Conservation (phyloP, 2,113 vertebrate species). For the Sminthopsis crassicaudata region DNA sequence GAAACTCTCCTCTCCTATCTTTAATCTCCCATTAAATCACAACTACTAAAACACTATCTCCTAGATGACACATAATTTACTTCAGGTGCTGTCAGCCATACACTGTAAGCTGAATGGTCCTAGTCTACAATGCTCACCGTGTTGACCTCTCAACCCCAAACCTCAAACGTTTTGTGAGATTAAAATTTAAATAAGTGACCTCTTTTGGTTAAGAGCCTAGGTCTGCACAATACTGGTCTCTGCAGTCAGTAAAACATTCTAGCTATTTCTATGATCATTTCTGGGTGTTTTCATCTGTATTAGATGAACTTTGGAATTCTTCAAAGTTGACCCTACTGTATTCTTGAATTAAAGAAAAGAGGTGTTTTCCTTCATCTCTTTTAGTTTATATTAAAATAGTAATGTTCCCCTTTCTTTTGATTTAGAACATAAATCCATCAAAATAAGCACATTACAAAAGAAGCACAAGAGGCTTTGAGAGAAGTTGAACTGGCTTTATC, state of each 20-base stretch:
- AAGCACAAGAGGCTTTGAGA: no score
- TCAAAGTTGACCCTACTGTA: neutral
- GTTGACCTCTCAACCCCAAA: neutral
- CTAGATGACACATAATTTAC: slow-evolving; percentile 33
- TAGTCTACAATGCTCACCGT: slow-evolving; percentile 10
- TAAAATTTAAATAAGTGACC: slow-evolving; percentile 25
- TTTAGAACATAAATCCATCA: no score
- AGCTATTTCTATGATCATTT: neutral
- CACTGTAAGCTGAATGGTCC: slow-evolving; percentile 10
- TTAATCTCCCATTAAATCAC: slow-evolving; percentile 13
- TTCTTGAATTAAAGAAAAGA: slow-evolving; percentile 5
- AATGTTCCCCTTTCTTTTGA: no score
- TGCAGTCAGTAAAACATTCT: neutral
- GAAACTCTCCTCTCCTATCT: neutral
- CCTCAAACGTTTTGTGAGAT: neutral
- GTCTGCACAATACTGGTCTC: neutral
- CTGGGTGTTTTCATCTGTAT: neutral
- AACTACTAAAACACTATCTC: slow-evolving; percentile 6
- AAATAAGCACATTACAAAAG: no score
- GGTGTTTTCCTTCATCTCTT: slow-evolving; percentile 6
- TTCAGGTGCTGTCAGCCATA: neutral
- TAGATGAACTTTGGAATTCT: slow-evolving; percentile 29
- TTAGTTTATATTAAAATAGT: neutral
- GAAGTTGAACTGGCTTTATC: no score
- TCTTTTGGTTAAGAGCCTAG: neutral